Conservation (phyloP, 2,888 invertebrate genomes). For the Drosophila formosana region DNA sequence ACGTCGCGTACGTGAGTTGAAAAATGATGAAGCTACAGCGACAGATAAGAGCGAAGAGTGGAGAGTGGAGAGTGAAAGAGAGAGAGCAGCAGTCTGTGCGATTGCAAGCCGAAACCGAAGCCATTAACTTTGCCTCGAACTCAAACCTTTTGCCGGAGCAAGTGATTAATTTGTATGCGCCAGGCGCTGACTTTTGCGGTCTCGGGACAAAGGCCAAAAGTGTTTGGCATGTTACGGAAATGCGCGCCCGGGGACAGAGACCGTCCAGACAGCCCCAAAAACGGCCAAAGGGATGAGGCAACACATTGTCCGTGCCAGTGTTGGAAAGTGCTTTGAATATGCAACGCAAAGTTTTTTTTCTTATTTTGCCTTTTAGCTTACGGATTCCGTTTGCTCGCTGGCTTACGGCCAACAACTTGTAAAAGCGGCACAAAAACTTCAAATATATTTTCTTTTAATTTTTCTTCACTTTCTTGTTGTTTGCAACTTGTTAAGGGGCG, state of each 20-base stretch:
- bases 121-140: slow-evolving; percentile 64
- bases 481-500: slow-evolving; percentile 61
- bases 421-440: slow-evolving; percentile 52
- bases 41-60: neutral
- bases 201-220: slow-evolving; percentile 77
- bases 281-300: neutral
- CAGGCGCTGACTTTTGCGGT: slow-evolving; percentile 76
- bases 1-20: slow-evolving; percentile 81
- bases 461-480: slow-evolving; percentile 32
- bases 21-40: slow-evolving; percentile 27
- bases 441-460: slow-evolving; percentile 45
- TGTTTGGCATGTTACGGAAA: slow-evolving; percentile 79
- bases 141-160: slow-evolving; percentile 67
- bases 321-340: slow-evolving; percentile 62
- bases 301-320: slow-evolving; percentile 49
- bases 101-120: slow-evolving; percentile 38
- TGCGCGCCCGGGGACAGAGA: slow-evolving; percentile 73
- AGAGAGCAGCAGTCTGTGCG: slow-evolving; percentile 10
- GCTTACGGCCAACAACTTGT: slow-evolving; percentile 74
- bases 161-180: slow-evolving; percentile 78
- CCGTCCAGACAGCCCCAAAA: slow-evolving; percentile 8
- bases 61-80: neutral
- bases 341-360: slow-evolving; percentile 62
- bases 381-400: slow-evolving; percentile 54
- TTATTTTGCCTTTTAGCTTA: slow-evolving; percentile 33